Percentiles rank a stretch among this genome's conserved stretches.
Conservation (phyloP, 2,797 vertebrate species). For the Argyrosomus regius region DNA sequence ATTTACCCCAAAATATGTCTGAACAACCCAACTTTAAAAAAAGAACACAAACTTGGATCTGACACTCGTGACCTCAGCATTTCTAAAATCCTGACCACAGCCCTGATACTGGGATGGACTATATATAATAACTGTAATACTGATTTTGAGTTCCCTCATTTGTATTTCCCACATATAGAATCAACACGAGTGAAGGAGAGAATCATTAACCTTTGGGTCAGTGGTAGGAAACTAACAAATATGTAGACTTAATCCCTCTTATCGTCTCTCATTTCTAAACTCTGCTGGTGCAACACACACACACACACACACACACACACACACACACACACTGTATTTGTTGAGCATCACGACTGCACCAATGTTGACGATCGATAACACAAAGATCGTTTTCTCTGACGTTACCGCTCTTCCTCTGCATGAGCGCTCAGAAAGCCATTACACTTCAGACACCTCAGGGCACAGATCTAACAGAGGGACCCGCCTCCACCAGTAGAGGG, state of each 20-base stretch:
- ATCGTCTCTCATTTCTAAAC: background rate
- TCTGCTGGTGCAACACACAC: no score
- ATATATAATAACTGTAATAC: no score
- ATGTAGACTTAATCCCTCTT: background rate
- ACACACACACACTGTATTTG: background rate
- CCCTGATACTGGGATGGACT: background rate
- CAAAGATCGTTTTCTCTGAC: conserved; percentile 9
- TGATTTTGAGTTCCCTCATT: background rate
- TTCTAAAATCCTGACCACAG: background rate
- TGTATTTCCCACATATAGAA: background rate
- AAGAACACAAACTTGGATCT: background rate
- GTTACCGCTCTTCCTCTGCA: conserved; percentile 29
- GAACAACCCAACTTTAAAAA: background rate
- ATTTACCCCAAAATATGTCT: background rate
- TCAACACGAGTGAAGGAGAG: no score
- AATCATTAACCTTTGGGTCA: background rate
- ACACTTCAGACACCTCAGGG: conserved; percentile 9
- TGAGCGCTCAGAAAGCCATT: conserved; percentile 15
- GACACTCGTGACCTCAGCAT: background rate
- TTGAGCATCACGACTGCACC: background rate
- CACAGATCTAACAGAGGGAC: background rate
- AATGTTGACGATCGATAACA: conserved; percentile 33
- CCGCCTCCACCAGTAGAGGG: conserved; percentile 81
- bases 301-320: background rate
- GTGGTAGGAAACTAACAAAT: conserved; percentile 1